phyloP scores from a whole-genome alignment of 1,140 invertebrate genomes.

The Drosophila tsacasi region DNA sequence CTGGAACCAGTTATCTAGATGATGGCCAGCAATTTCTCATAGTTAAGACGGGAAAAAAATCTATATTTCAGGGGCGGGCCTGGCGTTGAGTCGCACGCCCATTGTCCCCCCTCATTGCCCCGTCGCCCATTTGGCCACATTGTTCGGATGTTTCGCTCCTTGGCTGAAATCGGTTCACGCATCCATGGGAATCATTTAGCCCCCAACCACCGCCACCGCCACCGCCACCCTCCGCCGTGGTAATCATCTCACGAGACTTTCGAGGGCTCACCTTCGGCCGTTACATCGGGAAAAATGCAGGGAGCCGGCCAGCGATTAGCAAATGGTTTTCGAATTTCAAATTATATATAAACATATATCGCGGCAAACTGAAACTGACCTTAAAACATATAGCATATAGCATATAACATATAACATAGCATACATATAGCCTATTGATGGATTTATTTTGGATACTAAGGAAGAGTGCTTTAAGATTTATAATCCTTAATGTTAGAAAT shows the following conservation, averaged over 20 bases:
- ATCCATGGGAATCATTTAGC: slow-evolving; percentile 15
- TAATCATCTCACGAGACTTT: slow-evolving; percentile 16
- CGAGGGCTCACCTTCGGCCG: slow-evolving; percentile 10
- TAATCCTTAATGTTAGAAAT: no score
- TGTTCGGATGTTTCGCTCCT: slow-evolving; percentile 18
- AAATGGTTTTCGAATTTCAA: slow-evolving; percentile 11
- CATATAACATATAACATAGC: no score
- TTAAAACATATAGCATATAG: no score
- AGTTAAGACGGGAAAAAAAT: slow-evolving; percentile 21
- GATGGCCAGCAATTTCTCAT: slow-evolving; percentile 31
- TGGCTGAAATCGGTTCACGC: slow-evolving; percentile 29
- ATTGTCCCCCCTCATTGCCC: background rate
- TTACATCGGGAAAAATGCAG: slow-evolving; percentile 10
- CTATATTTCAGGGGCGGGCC: slow-evolving; percentile 21
- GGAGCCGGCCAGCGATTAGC: background rate
- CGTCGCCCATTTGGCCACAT: slow-evolving; percentile 6
- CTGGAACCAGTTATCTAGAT: slow-evolving; percentile 26
- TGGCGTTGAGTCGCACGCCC: slow-evolving; percentile 25
- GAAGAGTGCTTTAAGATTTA: no score
- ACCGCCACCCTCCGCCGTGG: background rate
- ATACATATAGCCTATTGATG: no score
- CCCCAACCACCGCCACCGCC: background rate
- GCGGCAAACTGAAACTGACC: no score
- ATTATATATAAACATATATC: background rate
- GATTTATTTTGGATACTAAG: no score